phyloP scores from a whole-genome alignment of 1,140 invertebrate species.

The Holotrichia oblita region DNA sequence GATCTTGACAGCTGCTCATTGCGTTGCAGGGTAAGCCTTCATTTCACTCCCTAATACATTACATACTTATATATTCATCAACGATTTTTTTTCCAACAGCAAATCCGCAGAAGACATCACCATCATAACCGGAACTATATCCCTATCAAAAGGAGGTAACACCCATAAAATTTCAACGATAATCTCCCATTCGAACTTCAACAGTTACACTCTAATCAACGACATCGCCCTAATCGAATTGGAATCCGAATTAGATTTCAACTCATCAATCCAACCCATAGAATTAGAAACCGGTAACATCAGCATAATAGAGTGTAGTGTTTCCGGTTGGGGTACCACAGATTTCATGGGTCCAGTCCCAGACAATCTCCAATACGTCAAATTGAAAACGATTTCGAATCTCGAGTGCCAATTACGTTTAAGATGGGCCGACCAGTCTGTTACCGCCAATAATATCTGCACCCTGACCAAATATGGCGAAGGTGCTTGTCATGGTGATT shows the following conservation, averaged over 20 bases:
- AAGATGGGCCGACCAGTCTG: neutral
- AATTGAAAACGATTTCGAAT: neutral
- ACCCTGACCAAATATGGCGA: neutral
- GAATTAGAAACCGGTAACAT: neutral
- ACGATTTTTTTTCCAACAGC: no score
- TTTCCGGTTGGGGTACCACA: slow-evolving; percentile 1
- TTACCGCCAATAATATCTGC: slow-evolving; percentile 4
- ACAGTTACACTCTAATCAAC: neutral
- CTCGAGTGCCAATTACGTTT: neutral
- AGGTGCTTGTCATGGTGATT: slow-evolving; percentile 41
- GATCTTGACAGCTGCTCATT: slow-evolving; percentile 69
- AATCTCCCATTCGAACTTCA: neutral
- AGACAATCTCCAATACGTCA: neutral
- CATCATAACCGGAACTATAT: neutral
- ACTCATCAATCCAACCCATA: slow-evolving; percentile 58
- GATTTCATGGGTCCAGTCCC: neutral
- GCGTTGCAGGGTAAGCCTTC: slow-evolving; percentile 59
- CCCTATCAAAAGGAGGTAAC: neutral
- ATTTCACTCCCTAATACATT: no score
- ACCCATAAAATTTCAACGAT: neutral
- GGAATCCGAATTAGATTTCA: neutral
- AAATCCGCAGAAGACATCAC: neutral
- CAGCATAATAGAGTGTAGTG: no score
- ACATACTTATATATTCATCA: no score
- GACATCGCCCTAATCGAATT: slow-evolving; percentile 1